phyloP scores from a whole-genome alignment of 2,113 vertebrate genomes.

The Malurus alboscapulatus region DNA sequence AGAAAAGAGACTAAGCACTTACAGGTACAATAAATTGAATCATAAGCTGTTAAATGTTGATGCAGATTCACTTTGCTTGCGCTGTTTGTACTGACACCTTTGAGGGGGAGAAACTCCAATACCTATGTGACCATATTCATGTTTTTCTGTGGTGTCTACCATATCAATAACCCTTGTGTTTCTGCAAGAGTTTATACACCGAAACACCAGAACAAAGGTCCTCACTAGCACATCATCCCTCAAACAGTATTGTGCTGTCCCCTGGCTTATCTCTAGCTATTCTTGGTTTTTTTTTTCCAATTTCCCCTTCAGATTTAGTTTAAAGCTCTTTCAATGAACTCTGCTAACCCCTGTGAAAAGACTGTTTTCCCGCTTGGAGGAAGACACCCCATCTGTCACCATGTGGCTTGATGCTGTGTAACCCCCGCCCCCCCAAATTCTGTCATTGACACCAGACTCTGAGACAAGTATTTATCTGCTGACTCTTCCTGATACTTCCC shows the following conservation, averaged over 20 bases:
- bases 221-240: neutral
- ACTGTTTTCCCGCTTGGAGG: neutral
- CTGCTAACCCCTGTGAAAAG: neutral
- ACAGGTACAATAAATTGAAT: neutral
- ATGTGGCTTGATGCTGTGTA: neutral
- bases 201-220: neutral
- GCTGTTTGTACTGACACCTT: neutral
- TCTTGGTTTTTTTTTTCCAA: neutral
- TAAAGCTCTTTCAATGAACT: neutral
- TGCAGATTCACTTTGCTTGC: neutral
- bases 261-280: neutral
- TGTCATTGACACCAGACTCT: neutral
- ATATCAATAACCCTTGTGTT: neutral
- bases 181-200: neutral
- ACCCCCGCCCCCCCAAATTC: accelerated
- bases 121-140: accelerated
- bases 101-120: accelerated
- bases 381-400: neutral
- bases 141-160: neutral
- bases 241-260: neutral
- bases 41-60: neutral
- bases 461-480: neutral
- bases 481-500: neutral
- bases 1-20: neutral
- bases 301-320: neutral